Percentiles rank a stretch among this genome's conserved stretches.
Conservation (phyloP, 2,113 vertebrate species). For the Sprattus sprattus region DNA sequence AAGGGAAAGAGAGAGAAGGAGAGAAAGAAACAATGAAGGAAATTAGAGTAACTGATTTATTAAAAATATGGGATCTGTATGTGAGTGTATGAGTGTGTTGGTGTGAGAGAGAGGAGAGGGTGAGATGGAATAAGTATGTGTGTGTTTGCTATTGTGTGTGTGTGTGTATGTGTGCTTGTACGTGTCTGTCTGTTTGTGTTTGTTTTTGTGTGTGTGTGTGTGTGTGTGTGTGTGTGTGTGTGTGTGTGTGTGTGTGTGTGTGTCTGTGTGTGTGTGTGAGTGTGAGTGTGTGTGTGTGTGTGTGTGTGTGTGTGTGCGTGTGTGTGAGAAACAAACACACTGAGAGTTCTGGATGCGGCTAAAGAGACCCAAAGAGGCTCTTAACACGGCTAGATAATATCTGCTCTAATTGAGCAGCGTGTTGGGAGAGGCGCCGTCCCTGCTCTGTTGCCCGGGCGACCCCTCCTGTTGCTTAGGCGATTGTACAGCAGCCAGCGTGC, state of each 20-base stretch:
- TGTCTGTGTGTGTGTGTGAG: neutral
- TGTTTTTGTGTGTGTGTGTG: neutral
- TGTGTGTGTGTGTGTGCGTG: neutral
- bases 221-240: neutral
- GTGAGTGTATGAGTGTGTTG: constrained; percentile 11
- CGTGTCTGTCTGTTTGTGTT: constrained; percentile 9
- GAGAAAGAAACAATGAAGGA: constrained; percentile 31
- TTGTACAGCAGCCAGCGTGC: constrained; percentile 50
- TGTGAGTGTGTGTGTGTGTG: neutral
- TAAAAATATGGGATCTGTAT: neutral
- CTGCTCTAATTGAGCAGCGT: constrained; percentile 56
- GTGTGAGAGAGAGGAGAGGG: neutral
- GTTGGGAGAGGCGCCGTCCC: constrained; percentile 44
- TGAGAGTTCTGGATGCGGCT: constrained; percentile 31
- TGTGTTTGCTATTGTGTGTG: too few species aligned
- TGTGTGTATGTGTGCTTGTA: constrained; percentile 26
- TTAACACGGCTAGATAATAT: constrained; percentile 61
- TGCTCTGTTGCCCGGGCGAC: constrained; percentile 15
- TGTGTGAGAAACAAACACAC: neutral
- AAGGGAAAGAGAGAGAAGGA: constrained; percentile 28
- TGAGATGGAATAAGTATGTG: neutral
- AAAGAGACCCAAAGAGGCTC: constrained; percentile 54
- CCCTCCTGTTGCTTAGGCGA: constrained; percentile 47
- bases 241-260: neutral
- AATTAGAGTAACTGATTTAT: constrained; percentile 41